phyloP scores from a whole-genome alignment of 2,113 vertebrate genomes.

The Poeciliopsis retropinna region DNA sequence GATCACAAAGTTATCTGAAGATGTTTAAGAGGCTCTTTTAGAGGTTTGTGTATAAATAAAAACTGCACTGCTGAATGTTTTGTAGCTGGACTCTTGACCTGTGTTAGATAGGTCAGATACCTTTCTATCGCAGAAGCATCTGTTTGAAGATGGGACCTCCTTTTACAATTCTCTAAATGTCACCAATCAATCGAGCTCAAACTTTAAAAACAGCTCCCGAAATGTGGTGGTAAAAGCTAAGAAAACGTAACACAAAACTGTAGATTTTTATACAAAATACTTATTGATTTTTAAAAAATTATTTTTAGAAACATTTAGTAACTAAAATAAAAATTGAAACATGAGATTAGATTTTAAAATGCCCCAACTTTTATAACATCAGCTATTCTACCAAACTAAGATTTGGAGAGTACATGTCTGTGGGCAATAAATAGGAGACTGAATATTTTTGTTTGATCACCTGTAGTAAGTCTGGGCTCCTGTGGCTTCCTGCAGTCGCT shows the following conservation, averaged over 20 bases:
- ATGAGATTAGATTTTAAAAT: too few relatives aligned
- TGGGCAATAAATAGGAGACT: too few relatives aligned
- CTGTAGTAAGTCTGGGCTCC: slow-evolving; percentile 68
- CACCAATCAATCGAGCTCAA: not conserved
- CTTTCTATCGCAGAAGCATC: not conserved
- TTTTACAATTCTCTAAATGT: not conserved
- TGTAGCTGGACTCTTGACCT: slow-evolving; percentile 19
- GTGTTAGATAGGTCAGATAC: too few relatives aligned
- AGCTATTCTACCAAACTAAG: too few relatives aligned
- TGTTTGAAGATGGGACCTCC: slow-evolving; percentile 4
- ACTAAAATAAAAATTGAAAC: too few relatives aligned
- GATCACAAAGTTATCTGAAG: slow-evolving; percentile 4
- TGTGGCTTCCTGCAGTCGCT: slow-evolving; percentile 76
- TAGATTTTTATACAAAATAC: too few relatives aligned
- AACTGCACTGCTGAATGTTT: slow-evolving; percentile 46
- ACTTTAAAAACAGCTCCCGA: not conserved
- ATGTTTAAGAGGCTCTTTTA: slow-evolving; percentile 13
- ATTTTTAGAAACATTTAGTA: too few relatives aligned
- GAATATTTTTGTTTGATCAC: slow-evolving; percentile 68
- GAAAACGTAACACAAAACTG: too few relatives aligned
- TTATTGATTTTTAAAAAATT: too few relatives aligned
- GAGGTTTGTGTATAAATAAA: slow-evolving; percentile 24
- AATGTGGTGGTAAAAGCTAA: too few relatives aligned
- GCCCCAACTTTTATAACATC: too few relatives aligned
- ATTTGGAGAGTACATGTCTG: too few relatives aligned